Evolutionary conservation across 2,797 vertebrate species (phyloP).

Genomic region (Rhinophrynus dorsalis): DNA sequence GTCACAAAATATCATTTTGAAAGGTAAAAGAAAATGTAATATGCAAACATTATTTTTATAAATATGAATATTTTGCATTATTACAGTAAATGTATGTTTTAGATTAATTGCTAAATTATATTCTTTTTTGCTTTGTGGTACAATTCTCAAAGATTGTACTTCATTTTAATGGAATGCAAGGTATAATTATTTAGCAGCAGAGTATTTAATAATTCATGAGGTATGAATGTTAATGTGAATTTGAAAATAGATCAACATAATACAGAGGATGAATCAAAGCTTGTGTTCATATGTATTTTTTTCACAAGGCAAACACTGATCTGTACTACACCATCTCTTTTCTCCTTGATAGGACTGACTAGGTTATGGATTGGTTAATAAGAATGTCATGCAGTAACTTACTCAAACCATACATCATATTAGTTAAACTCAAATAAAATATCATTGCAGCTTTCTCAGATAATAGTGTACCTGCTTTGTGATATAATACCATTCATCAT

Average conservation of each 20-base stretch:
- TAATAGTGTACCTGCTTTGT: too few species aligned
- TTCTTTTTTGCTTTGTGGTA: slow-evolving; percentile 27
- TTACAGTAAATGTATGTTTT: slow-evolving; percentile 31
- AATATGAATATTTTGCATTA: slow-evolving; percentile 25
- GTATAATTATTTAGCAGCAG: slow-evolving; percentile 42
- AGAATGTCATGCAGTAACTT: slow-evolving; percentile 3
- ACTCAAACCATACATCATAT: too few species aligned
- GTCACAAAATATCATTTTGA: slow-evolving; percentile 16
- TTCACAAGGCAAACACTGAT: background rate
- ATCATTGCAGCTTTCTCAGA: too few species aligned
- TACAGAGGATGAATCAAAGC: slow-evolving; percentile 28
- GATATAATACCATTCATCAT: too few species aligned
- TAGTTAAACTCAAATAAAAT: too few species aligned
- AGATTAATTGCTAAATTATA: slow-evolving; percentile 40
- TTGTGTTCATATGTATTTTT: slow-evolving; percentile 20
- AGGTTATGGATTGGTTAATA: slow-evolving; percentile 13
- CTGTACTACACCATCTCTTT: background rate
- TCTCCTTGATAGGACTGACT: slow-evolving; percentile 6
- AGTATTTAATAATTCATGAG: slow-evolving; percentile 45
- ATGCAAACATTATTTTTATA: slow-evolving; percentile 39
- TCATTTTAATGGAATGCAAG: slow-evolving; percentile 42
- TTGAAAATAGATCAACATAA: slow-evolving; percentile 44
- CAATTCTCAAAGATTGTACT: slow-evolving; percentile 27
- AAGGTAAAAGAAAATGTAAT: slow-evolving; percentile 36
- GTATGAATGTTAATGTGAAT: slow-evolving; percentile 44